A percentile compares a stretch with the other conserved stretches of the same genome.
Evolutionary conservation across 1,140 invertebrate genomes (phyloP).

Genomic region (Globodera rostochiensis): DNA sequence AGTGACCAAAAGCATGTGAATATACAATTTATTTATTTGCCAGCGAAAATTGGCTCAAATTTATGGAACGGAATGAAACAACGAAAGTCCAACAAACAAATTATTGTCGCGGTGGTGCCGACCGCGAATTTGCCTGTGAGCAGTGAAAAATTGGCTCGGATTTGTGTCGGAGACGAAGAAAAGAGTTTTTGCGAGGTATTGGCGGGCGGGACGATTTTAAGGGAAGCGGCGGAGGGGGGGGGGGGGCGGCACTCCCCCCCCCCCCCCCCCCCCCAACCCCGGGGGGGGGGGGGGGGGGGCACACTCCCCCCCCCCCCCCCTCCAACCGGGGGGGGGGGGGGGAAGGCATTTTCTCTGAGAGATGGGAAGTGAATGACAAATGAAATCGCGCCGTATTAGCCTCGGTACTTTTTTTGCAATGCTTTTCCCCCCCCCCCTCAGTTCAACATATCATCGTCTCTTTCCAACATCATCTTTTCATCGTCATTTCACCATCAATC

Average conservation of each 20-base stretch:
- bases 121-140: no score
- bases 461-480: no score
- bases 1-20: not conserved
- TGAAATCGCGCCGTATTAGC: not conserved
- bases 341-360: not conserved
- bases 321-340: no score
- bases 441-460: no score
- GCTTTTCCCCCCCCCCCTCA: no score
- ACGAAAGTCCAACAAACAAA: not conserved
- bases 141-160: not conserved
- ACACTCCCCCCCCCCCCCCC: not conserved
- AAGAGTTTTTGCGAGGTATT: not conserved
- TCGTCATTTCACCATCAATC: no score
- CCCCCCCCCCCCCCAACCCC: no score
- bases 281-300: no score
- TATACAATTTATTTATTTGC: not conserved
- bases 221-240: no score
- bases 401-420: not conserved
- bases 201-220: not conserved
- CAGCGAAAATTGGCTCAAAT: not conserved
- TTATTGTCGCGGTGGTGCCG: not conserved
- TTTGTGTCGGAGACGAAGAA: not conserved
- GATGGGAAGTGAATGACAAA: not conserved
- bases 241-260: no score
- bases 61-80: not conserved